A percentile compares a stretch with the other conserved stretches of the same genome.
Conservation (phyloP, 1,140 invertebrate genomes). For the Chrysoperla carnea region DNA sequence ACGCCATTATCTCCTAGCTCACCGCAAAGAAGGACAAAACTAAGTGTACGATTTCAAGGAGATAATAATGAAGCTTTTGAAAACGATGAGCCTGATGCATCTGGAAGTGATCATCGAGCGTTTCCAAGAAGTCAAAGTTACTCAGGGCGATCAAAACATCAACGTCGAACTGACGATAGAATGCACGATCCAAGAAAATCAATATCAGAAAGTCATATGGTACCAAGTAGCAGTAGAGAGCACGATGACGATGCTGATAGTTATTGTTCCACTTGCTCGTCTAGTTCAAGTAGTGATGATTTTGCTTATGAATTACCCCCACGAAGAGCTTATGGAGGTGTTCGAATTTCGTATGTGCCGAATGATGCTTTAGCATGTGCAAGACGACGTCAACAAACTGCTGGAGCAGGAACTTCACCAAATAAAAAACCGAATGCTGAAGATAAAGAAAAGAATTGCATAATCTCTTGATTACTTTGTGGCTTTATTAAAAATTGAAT, state of each 20-base stretch:
- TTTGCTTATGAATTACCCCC: constrained; percentile 67
- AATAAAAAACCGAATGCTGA: constrained; percentile 19
- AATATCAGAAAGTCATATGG: constrained; percentile 12
- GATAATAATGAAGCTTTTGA: constrained; percentile 38
- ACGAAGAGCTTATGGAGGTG: constrained; percentile 64
- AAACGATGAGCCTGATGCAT: constrained; percentile 26
- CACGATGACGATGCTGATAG: constrained; percentile 50
- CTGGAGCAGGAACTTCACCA: constrained; percentile 16
- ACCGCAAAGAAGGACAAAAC: constrained; percentile 16
- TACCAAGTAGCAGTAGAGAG: constrained; percentile 14
- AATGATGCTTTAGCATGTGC: constrained; percentile 71
- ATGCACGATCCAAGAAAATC: constrained; percentile 19
- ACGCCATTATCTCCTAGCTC: constrained; percentile 14
- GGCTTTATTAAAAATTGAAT: neutral
- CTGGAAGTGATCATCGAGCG: constrained; percentile 12
- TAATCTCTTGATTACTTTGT: constrained; percentile 41
- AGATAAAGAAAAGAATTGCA: constrained; percentile 45
- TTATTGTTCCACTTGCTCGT: constrained; percentile 75
- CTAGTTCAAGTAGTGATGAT: constrained; percentile 64
- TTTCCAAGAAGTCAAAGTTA: constrained; percentile 25
- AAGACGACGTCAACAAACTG: constrained; percentile 33
- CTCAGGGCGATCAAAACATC: constrained; percentile 13
- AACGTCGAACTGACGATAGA: constrained; percentile 15
- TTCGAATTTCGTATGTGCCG: constrained; percentile 74
- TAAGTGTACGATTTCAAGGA: constrained; percentile 45